Conservation (phyloP, 2,113 vertebrate species). For the crab-eating macaque (Macaca fascicularis) region T2T-MFA8v1.1 NC_088386.1:49641501-49642000, state of each 20-base stretch:
- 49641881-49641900: background rate
- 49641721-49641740: background rate
- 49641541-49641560: background rate
- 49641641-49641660: background rate
- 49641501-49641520: background rate
- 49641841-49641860: background rate
- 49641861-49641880: background rate
- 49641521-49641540: background rate
- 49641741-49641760: background rate
- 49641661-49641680: background rate
- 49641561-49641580: background rate
- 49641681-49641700: background rate
- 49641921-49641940: background rate
- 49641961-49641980: background rate
- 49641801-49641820: background rate
- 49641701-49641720: background rate
- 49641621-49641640: background rate
- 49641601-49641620: background rate
- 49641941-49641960: background rate
- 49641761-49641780: background rate
- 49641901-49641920: background rate
- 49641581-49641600: background rate
- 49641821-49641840: background rate
- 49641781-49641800: background rate
- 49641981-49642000: background rate